Evolutionary conservation across 2,797 vertebrate species (phyloP).

Genomic region (Phaenicophaeus curvirostris): DNA sequence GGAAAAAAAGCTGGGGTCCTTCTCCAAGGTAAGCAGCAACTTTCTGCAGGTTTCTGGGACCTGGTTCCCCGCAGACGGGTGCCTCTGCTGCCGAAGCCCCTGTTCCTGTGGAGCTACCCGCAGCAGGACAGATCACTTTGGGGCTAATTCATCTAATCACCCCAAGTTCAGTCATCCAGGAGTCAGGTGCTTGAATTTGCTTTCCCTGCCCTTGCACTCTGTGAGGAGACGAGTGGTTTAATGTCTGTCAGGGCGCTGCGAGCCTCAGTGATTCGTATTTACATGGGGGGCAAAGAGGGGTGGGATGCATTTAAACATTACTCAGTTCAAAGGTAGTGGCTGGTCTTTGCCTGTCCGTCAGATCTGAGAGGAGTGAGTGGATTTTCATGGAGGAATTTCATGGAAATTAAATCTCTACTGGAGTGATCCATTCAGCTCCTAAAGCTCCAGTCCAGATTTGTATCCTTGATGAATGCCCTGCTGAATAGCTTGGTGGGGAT

Average conservation of each 20-base stretch:
- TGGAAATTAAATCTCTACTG: conserved; percentile 68
- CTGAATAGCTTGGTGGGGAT: conserved; percentile 67
- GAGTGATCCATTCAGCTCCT: conserved; percentile 47
- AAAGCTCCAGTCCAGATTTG: conserved; percentile 63
- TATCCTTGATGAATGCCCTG: conserved; percentile 54
- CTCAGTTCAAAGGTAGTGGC: conserved; percentile 53
- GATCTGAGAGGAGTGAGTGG: conserved; percentile 45
- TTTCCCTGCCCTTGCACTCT: background rate
- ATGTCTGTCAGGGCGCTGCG: background rate
- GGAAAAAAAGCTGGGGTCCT: background rate
- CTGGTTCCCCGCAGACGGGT: background rate
- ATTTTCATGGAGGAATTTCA: conserved; percentile 66
- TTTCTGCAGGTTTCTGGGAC: background rate
- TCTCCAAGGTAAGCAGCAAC: background rate
- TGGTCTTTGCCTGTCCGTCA: conserved; percentile 36
- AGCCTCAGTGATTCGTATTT: background rate
- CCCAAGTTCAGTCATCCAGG: background rate
- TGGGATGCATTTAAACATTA: conserved; percentile 10
- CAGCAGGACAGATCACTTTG: rapidly evolving
- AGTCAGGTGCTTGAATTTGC: background rate
- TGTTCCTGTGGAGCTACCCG: rapidly evolving
- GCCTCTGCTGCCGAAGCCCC: background rate
- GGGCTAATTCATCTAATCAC: background rate
- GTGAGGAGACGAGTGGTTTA: background rate
- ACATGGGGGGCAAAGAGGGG: background rate